phyloP scores from a whole-genome alignment of 1,140 invertebrate genomes.

The Leptestheria dahalacensis region DNA sequence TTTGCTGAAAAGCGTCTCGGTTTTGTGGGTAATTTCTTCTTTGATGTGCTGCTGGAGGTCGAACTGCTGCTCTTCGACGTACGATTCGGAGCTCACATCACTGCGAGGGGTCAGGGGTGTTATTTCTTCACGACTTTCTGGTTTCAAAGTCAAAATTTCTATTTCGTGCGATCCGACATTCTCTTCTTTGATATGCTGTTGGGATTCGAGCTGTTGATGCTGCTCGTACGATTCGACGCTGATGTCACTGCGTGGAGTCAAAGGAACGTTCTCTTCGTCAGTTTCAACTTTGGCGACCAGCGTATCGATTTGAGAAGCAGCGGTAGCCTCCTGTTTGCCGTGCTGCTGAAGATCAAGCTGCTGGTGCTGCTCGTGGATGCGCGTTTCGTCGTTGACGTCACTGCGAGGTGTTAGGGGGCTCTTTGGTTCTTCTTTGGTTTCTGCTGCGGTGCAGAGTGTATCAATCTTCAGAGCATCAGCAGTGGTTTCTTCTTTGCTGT shows the following conservation, averaged over 20 bases:
- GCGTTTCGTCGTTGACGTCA: not conserved
- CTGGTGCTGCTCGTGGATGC: not conserved
- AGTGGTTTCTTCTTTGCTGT: not conserved
- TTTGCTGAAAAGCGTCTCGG: too few relatives aligned
- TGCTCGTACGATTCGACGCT: slow-evolving; percentile 6
- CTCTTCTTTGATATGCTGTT: slow-evolving; percentile 16
- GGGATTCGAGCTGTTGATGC: slow-evolving; percentile 7
- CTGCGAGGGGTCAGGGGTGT: not conserved
- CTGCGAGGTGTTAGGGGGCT: not conserved
- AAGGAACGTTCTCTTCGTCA: not conserved
- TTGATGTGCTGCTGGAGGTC: too few relatives aligned
- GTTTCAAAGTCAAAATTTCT: not conserved
- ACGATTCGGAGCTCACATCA: not conserved
- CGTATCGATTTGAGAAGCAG: not conserved
- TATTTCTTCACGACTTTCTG: not conserved
- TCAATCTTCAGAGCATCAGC: not conserved
- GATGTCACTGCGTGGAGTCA: slow-evolving; percentile 6
- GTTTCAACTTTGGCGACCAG: too few relatives aligned
- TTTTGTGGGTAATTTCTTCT: too few relatives aligned
- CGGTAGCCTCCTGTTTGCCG: not conserved
- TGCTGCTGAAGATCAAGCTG: too few relatives aligned
- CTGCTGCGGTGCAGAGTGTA: not conserved
- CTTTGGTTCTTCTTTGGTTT: not conserved
- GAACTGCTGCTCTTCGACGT: not conserved
- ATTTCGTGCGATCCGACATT: not conserved